Conservation (phyloP, 30 jellyfish, hydroid and myxozoan species). For the Phacellophora camtschatica region DNA sequence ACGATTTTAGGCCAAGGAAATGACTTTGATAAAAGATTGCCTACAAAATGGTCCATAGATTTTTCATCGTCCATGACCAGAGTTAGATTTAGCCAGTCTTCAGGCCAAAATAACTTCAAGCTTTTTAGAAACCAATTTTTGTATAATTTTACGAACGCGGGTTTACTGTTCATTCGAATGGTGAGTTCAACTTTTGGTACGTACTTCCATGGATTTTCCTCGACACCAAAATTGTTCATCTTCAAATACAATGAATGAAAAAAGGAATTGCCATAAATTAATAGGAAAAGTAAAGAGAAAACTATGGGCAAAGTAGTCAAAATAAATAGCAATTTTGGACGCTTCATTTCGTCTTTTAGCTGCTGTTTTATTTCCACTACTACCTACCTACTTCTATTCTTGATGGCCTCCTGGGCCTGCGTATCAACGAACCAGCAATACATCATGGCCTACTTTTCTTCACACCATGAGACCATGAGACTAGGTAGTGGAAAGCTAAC, state of each 20-base stretch:
- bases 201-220: background rate
- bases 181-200: conserved; percentile 27
- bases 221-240: background rate
- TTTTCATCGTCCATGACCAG: conserved; percentile 54
- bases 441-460: too few species aligned
- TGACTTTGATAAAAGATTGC: conserved; percentile 7
- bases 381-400: too few species aligned
- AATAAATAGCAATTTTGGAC: background rate
- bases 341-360: background rate
- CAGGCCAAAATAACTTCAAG: conserved; percentile 57
- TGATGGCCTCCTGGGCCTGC: too few species aligned
- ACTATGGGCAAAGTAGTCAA: background rate
- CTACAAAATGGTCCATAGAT: conserved; percentile 40
- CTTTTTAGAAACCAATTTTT: conserved; percentile 20
- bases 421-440: too few species aligned
- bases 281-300: too few species aligned
- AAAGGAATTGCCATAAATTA: background rate
- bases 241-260: too few species aligned
- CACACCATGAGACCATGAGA: too few species aligned
- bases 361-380: too few species aligned
- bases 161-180: conserved; percentile 37
- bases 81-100: conserved; percentile 3
- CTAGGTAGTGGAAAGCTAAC: too few species aligned
- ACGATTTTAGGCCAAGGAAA: conserved; percentile 53
- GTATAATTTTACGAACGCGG: conserved; percentile 19